Conservation (phyloP, 2,113 vertebrate species). For the Ramphastos sulfuratus region DNA sequence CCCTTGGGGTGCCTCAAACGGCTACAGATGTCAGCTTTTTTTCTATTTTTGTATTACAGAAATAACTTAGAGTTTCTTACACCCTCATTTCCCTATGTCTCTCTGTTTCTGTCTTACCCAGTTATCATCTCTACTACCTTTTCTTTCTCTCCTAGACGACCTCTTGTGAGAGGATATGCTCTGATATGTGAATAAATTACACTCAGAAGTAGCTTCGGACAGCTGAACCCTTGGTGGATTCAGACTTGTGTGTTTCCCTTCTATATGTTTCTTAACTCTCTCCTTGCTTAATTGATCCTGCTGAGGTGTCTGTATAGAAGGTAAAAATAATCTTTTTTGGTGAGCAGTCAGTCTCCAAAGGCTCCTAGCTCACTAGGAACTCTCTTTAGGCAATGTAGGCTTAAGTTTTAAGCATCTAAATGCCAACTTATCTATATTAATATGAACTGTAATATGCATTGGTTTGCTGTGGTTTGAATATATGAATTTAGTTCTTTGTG, state of each 20-base stretch:
- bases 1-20: not conserved
- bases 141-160: not conserved
- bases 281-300: not conserved
- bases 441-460: not conserved
- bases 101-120: not conserved
- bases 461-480: not conserved
- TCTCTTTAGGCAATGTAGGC: not conserved
- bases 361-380: fast-evolving
- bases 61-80: not conserved
- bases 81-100: not conserved
- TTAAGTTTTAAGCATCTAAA: not conserved
- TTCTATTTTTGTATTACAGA: not conserved
- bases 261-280: not conserved
- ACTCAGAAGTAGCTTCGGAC: not conserved
- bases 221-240: not conserved
- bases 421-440: not conserved
- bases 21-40: not conserved
- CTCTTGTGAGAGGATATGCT: not conserved
- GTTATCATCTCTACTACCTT: not conserved
- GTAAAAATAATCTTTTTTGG: fast-evolving
- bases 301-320: not conserved
- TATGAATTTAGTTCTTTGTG: not conserved
- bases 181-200: not conserved
- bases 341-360: not conserved
- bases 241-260: not conserved